phyloP scores from a whole-genome alignment of 2,888 invertebrate species.

The Candidula unifasciata region DNA sequence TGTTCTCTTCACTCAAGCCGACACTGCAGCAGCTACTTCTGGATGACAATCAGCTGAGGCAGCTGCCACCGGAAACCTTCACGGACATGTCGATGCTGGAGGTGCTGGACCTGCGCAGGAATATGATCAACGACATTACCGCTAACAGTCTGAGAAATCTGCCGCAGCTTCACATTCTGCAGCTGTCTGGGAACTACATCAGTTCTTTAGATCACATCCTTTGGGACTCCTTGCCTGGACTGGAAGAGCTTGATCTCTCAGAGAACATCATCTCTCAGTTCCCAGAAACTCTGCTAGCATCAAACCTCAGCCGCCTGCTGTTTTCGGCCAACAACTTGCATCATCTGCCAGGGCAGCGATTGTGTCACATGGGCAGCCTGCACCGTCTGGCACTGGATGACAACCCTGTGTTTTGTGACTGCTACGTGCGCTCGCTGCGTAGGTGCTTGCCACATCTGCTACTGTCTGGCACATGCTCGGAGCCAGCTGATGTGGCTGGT shows the following conservation, averaged over 20 bases:
- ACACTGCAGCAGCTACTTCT: slow-evolving; percentile 15
- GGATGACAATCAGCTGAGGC: slow-evolving; percentile 1
- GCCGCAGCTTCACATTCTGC: not conserved
- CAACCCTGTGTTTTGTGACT: slow-evolving; percentile 55
- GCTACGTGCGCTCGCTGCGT: slow-evolving; percentile 34
- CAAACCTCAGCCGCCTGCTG: slow-evolving; percentile 33
- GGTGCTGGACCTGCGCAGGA: slow-evolving; percentile 17
- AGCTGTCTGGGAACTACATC: slow-evolving; percentile 12
- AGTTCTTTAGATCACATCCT: not conserved
- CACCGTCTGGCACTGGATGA: slow-evolving; percentile 36
- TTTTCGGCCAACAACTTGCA: slow-evolving; percentile 49
- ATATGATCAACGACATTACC: not conserved
- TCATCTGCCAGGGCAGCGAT: slow-evolving; percentile 34
- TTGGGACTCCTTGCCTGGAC: not conserved
- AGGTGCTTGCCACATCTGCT: slow-evolving; percentile 7
- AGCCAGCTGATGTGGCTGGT: not conserved
- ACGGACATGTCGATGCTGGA: not conserved
- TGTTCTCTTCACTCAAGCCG: not conserved
- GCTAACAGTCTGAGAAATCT: slow-evolving; percentile 1
- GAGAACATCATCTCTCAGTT: slow-evolving; percentile 18
- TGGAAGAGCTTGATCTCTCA: slow-evolving; percentile 14
- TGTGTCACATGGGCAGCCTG: slow-evolving; percentile 45
- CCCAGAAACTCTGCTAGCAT: slow-evolving; percentile 5
- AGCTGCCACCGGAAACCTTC: not conserved
- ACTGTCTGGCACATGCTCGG: not conserved